Base-by-base conservation (phyloP, 2,888 invertebrate species). In the Amphipoea lucens region DNA sequence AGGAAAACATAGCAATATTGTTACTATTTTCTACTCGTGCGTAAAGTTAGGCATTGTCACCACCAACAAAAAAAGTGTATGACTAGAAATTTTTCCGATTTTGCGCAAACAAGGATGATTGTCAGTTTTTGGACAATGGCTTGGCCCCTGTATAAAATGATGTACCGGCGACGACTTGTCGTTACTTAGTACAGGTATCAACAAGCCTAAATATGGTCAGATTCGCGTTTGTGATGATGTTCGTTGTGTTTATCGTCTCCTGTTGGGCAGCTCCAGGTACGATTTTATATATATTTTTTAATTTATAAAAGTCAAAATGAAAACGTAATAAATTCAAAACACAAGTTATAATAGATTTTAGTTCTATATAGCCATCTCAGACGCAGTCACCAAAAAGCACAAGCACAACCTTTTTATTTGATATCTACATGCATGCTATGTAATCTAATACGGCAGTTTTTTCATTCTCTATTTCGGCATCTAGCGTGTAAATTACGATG, bases 181-280 rank as follows among this genome's bases (percentile, higher is more conserved):
- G 92, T 90, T 92, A 82, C 82, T 69, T 57, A 45, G 68, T 45
- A 67, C 57, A 42, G 72, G 81, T 71, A 87, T 48, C 70, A 73
- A 68, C 82, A 86, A 77, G 83, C 78, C 74, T 70, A 68, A 91
- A 87, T 73, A 94, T 94, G 94, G 85, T 90, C 74, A 91, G 89
- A 80, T 84, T 90, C 65, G 79, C 90, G 0, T 79, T 89, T 70
- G 71, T 93, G 7, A 48, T 93, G 6, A 48, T 92, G 62, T 77
- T 93, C 40, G 84, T 88, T 57, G 83, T 87, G 14, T 72, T 93
- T 70, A 71, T 91, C 4, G 90, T 88, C 60, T 82, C 88, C 79
- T 90, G 92, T 74, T 76, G 91, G 4, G 94, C 94, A 12, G 93
- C 93, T n/a, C 94, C 95, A 85, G 94, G 95, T 93, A 90, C 0